Conservation (phyloP, 2,888 invertebrate species). For the Yponomeuta sedellus region DNA sequence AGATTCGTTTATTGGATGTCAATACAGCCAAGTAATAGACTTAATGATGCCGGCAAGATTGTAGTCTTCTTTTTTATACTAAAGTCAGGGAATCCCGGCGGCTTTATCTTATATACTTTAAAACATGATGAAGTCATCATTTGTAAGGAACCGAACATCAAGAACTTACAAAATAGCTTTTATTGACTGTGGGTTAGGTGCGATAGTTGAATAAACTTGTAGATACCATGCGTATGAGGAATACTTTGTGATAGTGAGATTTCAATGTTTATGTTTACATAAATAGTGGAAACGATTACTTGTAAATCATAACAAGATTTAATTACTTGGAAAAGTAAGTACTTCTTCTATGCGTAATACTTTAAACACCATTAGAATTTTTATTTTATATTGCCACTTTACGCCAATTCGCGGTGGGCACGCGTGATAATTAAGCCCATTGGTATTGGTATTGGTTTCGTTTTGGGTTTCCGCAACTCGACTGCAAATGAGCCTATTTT, state of each 20-base stretch:
- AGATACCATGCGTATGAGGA: neutral
- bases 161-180: neutral
- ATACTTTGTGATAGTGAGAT: neutral
- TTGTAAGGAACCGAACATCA: neutral
- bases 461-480: too few species aligned
- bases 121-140: neutral
- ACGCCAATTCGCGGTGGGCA: too few species aligned
- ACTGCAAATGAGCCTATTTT: too few species aligned
- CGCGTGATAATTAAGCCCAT: too few species aligned
- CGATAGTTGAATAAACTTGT: too few species aligned
- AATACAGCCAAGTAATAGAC: neutral
- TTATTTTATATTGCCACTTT: too few species aligned
- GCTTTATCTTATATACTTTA: neutral
- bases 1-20: neutral
- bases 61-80: neutral
- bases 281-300: neutral
- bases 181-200: too few species aligned
- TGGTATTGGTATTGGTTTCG: too few species aligned
- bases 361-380: too few species aligned
- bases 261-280: neutral
- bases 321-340: too few species aligned
- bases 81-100: neutral
- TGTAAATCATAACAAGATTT: too few species aligned
- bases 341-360: too few species aligned
- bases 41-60: neutral